Evolutionary conservation across 2,113 vertebrate species (phyloP).

Genomic region (Mola mola): DNA sequence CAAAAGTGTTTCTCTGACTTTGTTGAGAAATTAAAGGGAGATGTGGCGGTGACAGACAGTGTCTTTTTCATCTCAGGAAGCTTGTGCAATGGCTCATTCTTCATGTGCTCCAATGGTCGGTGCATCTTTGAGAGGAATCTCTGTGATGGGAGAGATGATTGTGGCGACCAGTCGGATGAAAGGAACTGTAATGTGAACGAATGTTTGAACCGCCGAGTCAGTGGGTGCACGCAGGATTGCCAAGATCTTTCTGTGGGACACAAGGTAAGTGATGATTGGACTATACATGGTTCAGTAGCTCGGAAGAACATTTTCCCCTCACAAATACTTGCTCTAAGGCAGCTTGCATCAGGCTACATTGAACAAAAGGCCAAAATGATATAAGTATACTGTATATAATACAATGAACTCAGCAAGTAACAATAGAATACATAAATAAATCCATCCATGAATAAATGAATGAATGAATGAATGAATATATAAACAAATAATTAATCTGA

Average conservation of each 20-base stretch:
- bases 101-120: conserved; percentile 97
- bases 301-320: too few relatives aligned
- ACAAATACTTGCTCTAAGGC: too few relatives aligned
- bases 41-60: conserved; percentile 36
- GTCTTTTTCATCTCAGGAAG: conserved; percentile 87
- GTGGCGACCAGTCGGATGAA: conserved; percentile 94
- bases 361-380: too few relatives aligned
- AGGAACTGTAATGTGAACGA: conserved; percentile 94
- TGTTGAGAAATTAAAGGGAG: not conserved
- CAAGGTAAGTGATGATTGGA: conserved; percentile 84
- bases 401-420: too few relatives aligned
- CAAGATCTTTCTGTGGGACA: conserved; percentile 93
- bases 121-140: conserved; percentile 88
- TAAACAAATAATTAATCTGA: too few relatives aligned
- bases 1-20: conserved; percentile 13
- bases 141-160: conserved; percentile 92
- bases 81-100: conserved; percentile 97
- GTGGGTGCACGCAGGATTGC: conserved; percentile 96
- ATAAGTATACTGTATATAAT: too few relatives aligned
- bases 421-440: too few relatives aligned
- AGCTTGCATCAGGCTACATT: too few relatives aligned
- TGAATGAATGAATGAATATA: too few relatives aligned
- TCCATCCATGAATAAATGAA: too few relatives aligned
- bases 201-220: conserved; percentile 93
- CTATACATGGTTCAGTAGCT: too few relatives aligned